Conservation (phyloP, 2,888 invertebrate species). For the Nomada fucata region DNA sequence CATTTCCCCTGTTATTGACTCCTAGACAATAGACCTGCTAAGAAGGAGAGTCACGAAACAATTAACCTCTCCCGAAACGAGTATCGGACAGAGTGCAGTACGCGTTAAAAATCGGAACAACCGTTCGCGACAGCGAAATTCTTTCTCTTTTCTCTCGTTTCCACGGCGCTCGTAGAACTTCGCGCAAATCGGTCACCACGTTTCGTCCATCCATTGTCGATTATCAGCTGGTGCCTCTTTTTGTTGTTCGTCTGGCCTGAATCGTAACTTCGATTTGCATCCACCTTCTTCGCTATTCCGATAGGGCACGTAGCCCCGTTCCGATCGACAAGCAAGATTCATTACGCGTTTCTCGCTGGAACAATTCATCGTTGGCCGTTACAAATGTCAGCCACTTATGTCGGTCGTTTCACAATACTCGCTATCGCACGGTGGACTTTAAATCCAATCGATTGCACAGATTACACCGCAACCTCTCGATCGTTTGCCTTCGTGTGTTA, state of each 20-base stretch:
- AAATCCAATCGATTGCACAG: not conserved
- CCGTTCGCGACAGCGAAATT: not conserved
- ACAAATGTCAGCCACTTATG: not conserved
- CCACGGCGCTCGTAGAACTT: constrained; percentile 19
- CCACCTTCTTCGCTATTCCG: constrained; percentile 61
- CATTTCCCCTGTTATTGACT: not conserved
- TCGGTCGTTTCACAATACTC: not conserved
- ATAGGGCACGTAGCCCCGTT: constrained; percentile 66
- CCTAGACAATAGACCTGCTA: constrained; percentile 9
- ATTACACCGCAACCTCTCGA: not conserved
- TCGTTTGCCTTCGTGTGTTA: constrained; percentile 5
- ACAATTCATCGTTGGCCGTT: constrained; percentile 12
- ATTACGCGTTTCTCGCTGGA: constrained; percentile 4
- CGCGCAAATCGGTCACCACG: constrained; percentile 54
- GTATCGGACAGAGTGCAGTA: not conserved
- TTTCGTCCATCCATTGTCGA: constrained; percentile 70
- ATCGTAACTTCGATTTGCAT: constrained; percentile 72
- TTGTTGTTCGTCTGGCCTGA: constrained; percentile 48
- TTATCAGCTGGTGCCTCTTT: constrained; percentile 50
- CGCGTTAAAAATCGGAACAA: constrained; percentile 36
- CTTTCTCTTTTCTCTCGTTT: not conserved
- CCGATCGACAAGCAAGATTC: constrained; percentile 15
- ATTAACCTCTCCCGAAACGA: constrained; percentile 22
- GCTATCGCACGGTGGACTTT: not conserved
- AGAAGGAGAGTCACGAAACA: constrained; percentile 35